phyloP scores from a whole-genome alignment of 2,113 vertebrate genomes.

The Mustela lutreola region DNA sequence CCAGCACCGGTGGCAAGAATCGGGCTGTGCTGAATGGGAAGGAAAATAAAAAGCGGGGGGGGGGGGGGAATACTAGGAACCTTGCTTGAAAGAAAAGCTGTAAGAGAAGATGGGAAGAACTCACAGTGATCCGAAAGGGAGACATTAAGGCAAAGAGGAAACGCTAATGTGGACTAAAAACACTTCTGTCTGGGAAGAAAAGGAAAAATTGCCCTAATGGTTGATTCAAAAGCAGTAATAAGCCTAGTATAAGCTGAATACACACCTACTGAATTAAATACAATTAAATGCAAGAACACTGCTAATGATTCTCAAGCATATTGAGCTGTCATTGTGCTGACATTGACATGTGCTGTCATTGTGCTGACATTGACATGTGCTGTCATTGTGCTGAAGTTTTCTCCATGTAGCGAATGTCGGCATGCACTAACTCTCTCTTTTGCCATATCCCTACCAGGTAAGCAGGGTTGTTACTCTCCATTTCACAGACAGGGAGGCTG shows the following conservation, averaged over 20 bases:
- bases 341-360: not conserved
- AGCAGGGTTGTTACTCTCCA: not conserved
- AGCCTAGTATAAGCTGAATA: not conserved
- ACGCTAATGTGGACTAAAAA: conserved; percentile 20
- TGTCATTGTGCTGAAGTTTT: not conserved
- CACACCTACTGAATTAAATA: not conserved
- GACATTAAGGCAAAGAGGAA: conserved; percentile 50
- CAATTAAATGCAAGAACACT: not conserved
- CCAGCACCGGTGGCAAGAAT: conserved; percentile 10
- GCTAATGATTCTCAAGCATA: not conserved
- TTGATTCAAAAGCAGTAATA: not conserved
- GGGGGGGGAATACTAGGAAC: not conserved
- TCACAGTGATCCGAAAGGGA: conserved; percentile 46
- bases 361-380: not conserved
- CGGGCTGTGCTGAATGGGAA: not conserved
- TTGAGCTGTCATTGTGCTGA: not conserved
- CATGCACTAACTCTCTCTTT: not conserved
- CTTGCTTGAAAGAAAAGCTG: conserved; percentile 10
- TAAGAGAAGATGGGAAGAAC: conserved; percentile 40
- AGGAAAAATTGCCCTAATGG: not conserved
- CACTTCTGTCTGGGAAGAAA: conserved; percentile 60
- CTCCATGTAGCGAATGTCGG: not conserved
- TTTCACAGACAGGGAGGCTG: not conserved
- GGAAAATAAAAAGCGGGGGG: not conserved
- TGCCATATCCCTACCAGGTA: not conserved